Evolutionary conservation across 2,113 vertebrate species (phyloP).

Genomic region (Scomber japonicus): DNA sequence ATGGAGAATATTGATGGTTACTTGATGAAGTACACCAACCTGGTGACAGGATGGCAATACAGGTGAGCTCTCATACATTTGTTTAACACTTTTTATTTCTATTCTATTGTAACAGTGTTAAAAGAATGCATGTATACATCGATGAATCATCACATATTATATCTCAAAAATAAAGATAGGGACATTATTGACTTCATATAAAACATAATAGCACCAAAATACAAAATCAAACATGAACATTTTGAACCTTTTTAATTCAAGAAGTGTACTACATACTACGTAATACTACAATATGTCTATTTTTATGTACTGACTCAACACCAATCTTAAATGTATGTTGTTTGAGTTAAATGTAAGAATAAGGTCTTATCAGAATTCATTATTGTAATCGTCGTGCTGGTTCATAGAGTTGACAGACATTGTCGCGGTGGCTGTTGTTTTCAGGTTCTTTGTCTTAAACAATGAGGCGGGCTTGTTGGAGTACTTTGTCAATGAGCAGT

Average conservation of each 20-base stretch:
- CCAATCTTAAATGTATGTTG: neutral
- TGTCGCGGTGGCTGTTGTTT: neutral
- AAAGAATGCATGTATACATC: too few species aligned
- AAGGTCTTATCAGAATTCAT: neutral
- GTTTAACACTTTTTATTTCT: neutral
- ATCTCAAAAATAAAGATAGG: too few species aligned
- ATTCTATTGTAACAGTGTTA: too few species aligned
- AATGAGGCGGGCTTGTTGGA: conserved; percentile 96
- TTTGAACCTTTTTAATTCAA: too few species aligned
- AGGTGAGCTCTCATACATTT: conserved; percentile 84
- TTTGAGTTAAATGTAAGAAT: neutral
- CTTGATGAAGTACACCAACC: conserved; percentile 98
- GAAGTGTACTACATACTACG: too few species aligned
- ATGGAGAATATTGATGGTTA: conserved; percentile 98
- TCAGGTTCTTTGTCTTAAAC: conserved; percentile 97
- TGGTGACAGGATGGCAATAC: conserved; percentile 98
- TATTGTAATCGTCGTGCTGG: neutral
- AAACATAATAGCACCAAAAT: too few species aligned
- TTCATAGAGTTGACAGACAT: neutral
- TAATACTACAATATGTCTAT: too few species aligned
- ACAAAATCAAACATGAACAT: too few species aligned
- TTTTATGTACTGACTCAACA: too few species aligned
- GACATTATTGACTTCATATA: too few species aligned
- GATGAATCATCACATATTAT: too few species aligned
- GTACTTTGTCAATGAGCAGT: conserved; percentile 98